Base-by-base conservation (phyloP, 2,797 vertebrate species). In the Pseudopleuronectes americanus region DNA sequence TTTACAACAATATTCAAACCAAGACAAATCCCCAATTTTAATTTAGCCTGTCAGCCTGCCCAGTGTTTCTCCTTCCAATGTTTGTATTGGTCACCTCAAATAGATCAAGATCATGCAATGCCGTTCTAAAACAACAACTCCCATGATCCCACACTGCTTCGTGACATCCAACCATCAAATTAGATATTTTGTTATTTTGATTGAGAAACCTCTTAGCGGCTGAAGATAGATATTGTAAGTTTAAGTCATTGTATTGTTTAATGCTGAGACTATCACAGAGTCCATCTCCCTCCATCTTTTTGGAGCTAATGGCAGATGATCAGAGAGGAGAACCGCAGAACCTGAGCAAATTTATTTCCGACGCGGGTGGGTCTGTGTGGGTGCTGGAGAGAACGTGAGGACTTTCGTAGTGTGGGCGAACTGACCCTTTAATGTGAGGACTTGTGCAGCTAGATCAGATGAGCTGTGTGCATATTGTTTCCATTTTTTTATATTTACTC, bases 371-470 rank as follows among this genome's bases (percentile, higher is more conserved):
- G 41, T 36, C 24, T 21, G 2, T 23, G 6, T 24, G 26, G 4
- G 43, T 19, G n/a, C 52, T 21, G 24, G 14, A 59, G 17, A 49
- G 13, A 47, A 43, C 23, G 6, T 16, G 14, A 8, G 3, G 6
- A 6, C 1, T 43, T 52, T 55, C 62, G 43, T 31, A 26, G 41
- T 60, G 62, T 76, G 55, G n/a, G 8, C 6, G 22, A 16, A 57
- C 17, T 41, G 23, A 55, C 22, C n/a, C 47, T 48, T 48, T 48
- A 21, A 48, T 10, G 6, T 8, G 7, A 48, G 47, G 47, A 22
- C 67, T 47, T 71, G 55, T 26, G 36, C 4, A 24, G n/a, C 38
- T 9, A 33, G 14, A 55, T 63, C n/a, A 33, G 21, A 66, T 24
- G 2, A 63, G 55, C 12, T 13, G 12, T 64, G 45, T 28, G 13